These are phyloP conservation scores for Sturnira hondurensis DNA, from an alignment of 2,113 vertebrate genomes.

Conservation along the genomic window DNA sequence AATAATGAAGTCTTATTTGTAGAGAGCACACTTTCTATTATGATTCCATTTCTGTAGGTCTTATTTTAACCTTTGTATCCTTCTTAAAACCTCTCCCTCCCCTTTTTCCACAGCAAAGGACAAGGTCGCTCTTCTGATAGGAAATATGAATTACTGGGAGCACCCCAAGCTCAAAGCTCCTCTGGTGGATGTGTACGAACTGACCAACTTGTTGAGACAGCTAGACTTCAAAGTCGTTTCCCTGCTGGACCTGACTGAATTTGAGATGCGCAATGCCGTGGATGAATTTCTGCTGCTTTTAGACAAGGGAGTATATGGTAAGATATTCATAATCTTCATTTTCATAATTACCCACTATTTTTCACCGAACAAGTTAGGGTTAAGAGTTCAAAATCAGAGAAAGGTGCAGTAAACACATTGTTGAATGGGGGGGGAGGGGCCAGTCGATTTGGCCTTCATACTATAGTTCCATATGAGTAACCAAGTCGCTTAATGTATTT, in stretches of 20 bases:
- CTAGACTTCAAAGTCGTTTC: constrained; percentile 99
- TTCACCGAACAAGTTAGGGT: not conserved
- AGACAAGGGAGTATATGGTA: constrained; percentile 96
- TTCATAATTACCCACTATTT: not conserved
- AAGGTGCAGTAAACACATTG: not conserved
- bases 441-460: not conserved
- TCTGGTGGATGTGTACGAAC: constrained; percentile 94
- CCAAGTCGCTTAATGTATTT: not conserved
- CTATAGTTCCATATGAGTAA: not conserved
- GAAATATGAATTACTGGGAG: constrained; percentile 93
- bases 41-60: not conserved
- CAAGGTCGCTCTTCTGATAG: constrained; percentile 96
- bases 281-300: constrained; percentile 94
- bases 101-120: constrained; percentile 87
- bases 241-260: constrained; percentile 93
- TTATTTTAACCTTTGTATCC: not conserved
- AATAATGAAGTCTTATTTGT: not conserved
- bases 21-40: not conserved
- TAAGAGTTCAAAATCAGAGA: constrained; percentile 25
- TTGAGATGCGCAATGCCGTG: constrained; percentile 95
- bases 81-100: not conserved
- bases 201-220: constrained; percentile 93
- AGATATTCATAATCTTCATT: not conserved
- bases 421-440: no score
- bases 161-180: constrained; percentile 95